Conservation (phyloP, 2,888 invertebrate species). For the Eulithis testata region DNA sequence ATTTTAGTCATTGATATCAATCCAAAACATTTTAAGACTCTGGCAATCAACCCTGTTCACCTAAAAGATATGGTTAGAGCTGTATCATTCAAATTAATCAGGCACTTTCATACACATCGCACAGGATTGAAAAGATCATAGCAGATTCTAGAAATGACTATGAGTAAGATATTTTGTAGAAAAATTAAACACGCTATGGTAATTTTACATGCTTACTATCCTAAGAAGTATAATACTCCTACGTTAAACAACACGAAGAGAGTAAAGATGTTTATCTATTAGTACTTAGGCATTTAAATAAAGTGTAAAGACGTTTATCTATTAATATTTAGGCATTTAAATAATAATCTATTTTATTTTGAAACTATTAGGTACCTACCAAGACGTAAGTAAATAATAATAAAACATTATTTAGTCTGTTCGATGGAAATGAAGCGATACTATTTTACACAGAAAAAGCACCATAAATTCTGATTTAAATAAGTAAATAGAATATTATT, state of each 20-base stretch:
- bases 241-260: slow-evolving; percentile 51
- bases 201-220: slow-evolving; percentile 2
- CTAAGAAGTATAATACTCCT: slow-evolving; percentile 44
- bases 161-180: slow-evolving; percentile 4
- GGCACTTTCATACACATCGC: slow-evolving; percentile 46
- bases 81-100: slow-evolving; percentile 50
- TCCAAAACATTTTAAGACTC: neutral
- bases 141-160: slow-evolving; percentile 13
- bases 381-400: slow-evolving; percentile 4
- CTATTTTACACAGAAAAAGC: slow-evolving; percentile 61
- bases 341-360: slow-evolving; percentile 36
- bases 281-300: slow-evolving; percentile 43
- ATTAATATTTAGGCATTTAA: slow-evolving; percentile 39
- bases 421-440: slow-evolving; percentile 35
- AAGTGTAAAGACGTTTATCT: slow-evolving; percentile 33
- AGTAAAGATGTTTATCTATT: slow-evolving; percentile 29
- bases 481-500: slow-evolving; percentile 56
- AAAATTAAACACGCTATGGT: slow-evolving; percentile 1
- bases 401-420: slow-evolving; percentile 40
- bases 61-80: slow-evolving; percentile 65
- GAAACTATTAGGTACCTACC: slow-evolving; percentile 10
- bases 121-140: slow-evolving; percentile 7
- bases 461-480: slow-evolving; percentile 74
- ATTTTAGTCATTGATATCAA: neutral
- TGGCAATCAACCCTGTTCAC: slow-evolving; percentile 65